A percentile compares a stretch with the other conserved stretches of the same genome.
Evolutionary conservation across 37 sponge, comb jelly and placozoan species (phyloP).

Genomic region (Dysidea cf. avara): DNA sequence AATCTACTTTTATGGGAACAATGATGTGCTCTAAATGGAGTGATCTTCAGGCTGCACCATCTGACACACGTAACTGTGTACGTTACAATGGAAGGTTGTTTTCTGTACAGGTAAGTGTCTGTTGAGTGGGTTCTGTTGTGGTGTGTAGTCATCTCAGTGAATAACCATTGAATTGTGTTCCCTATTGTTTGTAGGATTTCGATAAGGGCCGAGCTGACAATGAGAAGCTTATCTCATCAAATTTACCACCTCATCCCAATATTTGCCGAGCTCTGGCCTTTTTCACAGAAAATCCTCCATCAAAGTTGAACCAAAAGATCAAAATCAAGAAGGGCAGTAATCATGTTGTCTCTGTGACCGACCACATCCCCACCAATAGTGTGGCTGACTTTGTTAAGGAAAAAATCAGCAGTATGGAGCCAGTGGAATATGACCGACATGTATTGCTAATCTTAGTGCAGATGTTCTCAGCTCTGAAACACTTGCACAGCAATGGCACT

Average conservation of each 20-base stretch:
- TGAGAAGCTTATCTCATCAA: not conserved
- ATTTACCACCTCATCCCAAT: conserved; percentile 13
- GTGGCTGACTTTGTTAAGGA: conserved; percentile 10
- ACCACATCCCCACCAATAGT: not conserved
- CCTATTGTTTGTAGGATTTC: too few species aligned
- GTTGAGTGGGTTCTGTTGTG: too few species aligned
- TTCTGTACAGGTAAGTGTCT: too few species aligned
- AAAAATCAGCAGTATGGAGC: not conserved
- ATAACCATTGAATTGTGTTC: not conserved
- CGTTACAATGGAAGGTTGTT: too few species aligned
- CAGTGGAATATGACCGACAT: conserved; percentile 23
- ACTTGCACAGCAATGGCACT: conserved; percentile 44
- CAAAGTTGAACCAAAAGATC: not conserved
- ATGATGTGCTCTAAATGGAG: too few species aligned
- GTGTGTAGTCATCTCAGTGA: too few species aligned
- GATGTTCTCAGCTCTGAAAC: conserved; percentile 38
- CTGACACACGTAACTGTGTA: too few species aligned
- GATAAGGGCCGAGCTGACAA: too few species aligned
- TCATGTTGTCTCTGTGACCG: conserved; percentile 1
- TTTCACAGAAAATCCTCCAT: conserved; percentile 19
- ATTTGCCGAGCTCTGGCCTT: conserved; percentile 4
- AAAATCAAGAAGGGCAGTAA: too few species aligned
- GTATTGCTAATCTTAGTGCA: conserved; percentile 33
- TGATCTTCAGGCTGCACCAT: too few species aligned
- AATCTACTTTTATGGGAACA: too few species aligned